Evolutionary conservation across 2,797 vertebrate species (phyloP), one percentile per base, ranked within the genome.

Genomic region (Huso huso): DNA sequence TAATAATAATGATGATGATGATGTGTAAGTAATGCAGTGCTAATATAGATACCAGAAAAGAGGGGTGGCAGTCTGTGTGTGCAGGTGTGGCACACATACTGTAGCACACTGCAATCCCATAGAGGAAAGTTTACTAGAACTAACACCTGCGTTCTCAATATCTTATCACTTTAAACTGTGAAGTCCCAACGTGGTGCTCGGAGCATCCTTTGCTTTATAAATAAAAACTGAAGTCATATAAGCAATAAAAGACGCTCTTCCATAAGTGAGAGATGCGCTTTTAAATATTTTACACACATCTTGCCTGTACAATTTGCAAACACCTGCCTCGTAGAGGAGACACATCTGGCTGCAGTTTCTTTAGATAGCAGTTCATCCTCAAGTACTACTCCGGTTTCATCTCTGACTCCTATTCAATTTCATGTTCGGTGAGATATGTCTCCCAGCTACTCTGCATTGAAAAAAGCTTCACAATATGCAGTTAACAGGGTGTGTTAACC

Each of bases 251-350:
- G 84, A 84, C 84, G 86, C 84, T 78, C 76, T 82, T 83, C 81
- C 81, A 80, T 85, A 86, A 84, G 80, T 87, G 86, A 85, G 83
- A 87, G 86, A 90, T 85, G 86, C 84, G 77, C 88, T 79, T 89
- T 87, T 89, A 90, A 91, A 89, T 90, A 90, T 90, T 88, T 88
- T 86, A 86, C 81, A 83, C 84, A 83, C 83, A 87, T 82, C 81
- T 81, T 87, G 83, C 84, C 82, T 87, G 85, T 86, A 84, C 79
- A 87, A 86, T 86, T 84, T 81, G 74, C 55, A 82, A 81, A 87
- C 87, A 90, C 83, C 88, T 92, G 88, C 78, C 82, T 83, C 75
- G 81, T 65, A 82, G 75, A 82, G 82, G 76, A 85, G 81, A 78
- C 84, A 86, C 86, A 86, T 86, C 86, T 89, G 86, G 79, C 80